Evolutionary conservation across 2,797 vertebrate genomes (phyloP).

Genomic region (Artibeus lituratus): DNA sequence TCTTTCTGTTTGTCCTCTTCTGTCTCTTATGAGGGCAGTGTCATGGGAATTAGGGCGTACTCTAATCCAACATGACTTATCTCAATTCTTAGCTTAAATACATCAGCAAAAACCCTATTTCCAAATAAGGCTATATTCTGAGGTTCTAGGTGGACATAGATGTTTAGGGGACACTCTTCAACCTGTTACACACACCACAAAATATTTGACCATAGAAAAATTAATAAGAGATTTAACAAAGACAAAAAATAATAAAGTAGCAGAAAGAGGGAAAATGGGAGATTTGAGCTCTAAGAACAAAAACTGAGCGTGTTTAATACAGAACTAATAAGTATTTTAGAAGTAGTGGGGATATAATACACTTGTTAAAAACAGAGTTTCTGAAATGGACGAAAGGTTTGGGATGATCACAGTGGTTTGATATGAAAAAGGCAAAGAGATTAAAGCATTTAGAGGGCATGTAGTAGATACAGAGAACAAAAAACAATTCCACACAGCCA

Average conservation of each 20-base stretch:
- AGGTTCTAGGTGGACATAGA: background rate
- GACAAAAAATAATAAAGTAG: background rate
- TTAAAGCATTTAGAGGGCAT: background rate
- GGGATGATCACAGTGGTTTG: background rate
- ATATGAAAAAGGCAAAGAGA: background rate
- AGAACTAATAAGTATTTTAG: conserved; percentile 6
- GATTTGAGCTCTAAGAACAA: background rate
- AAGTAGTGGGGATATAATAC: background rate
- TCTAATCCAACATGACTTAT: background rate
- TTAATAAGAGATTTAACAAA: background rate
- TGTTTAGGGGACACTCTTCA: background rate
- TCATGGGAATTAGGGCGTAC: too few relatives aligned
- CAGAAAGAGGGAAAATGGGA: background rate
- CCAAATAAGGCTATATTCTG: background rate
- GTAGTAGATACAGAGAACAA: background rate
- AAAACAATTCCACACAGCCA: background rate
- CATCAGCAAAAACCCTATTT: background rate
- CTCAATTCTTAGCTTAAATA: background rate
- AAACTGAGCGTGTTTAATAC: background rate
- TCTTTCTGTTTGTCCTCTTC: background rate
- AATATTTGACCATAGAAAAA: background rate
- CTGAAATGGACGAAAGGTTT: background rate
- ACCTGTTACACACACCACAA: background rate
- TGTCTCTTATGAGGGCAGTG: background rate
- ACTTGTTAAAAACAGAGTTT: background rate